Percentiles rank a stretch among this genome's conserved stretches.
phyloP scores from a whole-genome alignment of 2,888 invertebrate species.

The Pollenia amentaria region DNA sequence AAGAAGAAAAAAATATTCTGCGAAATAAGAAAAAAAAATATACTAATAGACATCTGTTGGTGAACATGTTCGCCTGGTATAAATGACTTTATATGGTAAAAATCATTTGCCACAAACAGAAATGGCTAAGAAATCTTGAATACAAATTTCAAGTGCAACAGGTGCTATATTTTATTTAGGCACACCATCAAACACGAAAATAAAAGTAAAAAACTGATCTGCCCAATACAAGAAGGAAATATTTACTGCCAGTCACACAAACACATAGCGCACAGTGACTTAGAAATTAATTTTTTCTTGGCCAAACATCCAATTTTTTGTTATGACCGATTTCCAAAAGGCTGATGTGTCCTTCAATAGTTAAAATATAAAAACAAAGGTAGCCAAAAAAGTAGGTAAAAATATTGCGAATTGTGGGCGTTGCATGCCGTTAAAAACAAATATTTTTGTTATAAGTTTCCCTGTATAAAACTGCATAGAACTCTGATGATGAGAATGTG shows the following conservation, averaged over 20 bases:
- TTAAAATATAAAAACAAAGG: too few relatives aligned
- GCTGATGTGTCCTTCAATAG: too few relatives aligned
- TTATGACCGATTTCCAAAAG: too few relatives aligned
- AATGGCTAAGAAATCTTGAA: conserved; percentile 59
- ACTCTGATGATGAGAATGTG: too few relatives aligned
- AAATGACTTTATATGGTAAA: conserved; percentile 77
- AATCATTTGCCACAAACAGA: conserved; percentile 65
- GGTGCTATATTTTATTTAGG: conserved; percentile 66
- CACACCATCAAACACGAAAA: conserved; percentile 37
- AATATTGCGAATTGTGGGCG: too few relatives aligned
- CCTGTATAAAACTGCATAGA: too few relatives aligned
- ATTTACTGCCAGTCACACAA: background rate
- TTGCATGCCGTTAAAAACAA: too few relatives aligned
- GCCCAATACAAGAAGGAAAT: conserved; percentile 19
- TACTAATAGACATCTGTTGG: conserved; percentile 61
- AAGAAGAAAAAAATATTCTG: conserved; percentile 61
- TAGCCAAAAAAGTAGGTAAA: too few relatives aligned
- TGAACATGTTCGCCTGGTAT: conserved; percentile 76
- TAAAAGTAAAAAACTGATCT: conserved; percentile 24
- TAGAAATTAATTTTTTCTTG: too few relatives aligned
- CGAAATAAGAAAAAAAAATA: conserved; percentile 38
- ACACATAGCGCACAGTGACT: background rate
- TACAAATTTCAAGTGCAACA: conserved; percentile 65
- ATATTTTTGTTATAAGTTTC: too few relatives aligned
- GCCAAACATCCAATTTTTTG: too few relatives aligned